Percentiles rank a stretch among this genome's conserved stretches.
phyloP scores from a whole-genome alignment of 2,797 vertebrate genomes.

The Bovichtus variegatus region DNA sequence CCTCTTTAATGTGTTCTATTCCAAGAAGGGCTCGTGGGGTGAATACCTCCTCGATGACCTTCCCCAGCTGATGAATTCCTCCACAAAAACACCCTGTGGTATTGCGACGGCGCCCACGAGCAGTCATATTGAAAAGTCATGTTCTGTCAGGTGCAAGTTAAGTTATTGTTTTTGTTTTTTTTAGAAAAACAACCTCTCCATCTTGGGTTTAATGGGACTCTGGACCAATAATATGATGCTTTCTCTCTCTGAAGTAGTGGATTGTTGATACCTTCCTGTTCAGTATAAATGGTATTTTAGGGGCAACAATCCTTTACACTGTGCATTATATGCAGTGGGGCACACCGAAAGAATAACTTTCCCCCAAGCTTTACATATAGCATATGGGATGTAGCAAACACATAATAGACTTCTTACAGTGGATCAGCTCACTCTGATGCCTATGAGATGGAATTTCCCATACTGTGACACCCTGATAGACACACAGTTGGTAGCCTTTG shows the following conservation, averaged over 20 bases:
- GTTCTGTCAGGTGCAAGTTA: conserved; percentile 51
- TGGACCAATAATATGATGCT: background rate
- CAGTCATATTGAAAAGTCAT: conserved; percentile 56
- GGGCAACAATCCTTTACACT: background rate
- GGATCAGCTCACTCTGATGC: conserved; percentile 33
- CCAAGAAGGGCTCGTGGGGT: conserved; percentile 49
- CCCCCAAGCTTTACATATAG: conserved; percentile 27
- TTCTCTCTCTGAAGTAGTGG: background rate
- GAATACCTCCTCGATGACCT: conserved; percentile 61
- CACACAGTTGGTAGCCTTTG: conserved; percentile 3
- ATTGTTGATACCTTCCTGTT: conserved; percentile 30
- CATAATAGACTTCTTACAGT: conserved; percentile 32
- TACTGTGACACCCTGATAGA: conserved; percentile 9
- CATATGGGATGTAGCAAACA: conserved; percentile 26
- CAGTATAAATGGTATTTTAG: conserved; percentile 6
- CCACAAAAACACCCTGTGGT: conserved; percentile 26
- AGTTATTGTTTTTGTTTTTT: conserved; percentile 39
- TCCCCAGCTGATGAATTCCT: conserved; percentile 57
- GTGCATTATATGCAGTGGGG: conserved; percentile 4
- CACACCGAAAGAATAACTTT: conserved; percentile 12
- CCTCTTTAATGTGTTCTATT: conserved; percentile 74
- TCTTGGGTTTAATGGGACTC: conserved; percentile 23
- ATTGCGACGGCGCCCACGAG: conserved; percentile 11
- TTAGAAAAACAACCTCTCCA: conserved; percentile 4
- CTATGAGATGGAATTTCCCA: conserved; percentile 42